Evolutionary conservation across 92 coral and sea anemone genomes (phyloP).

Genomic region (Epizoanthus illoricatus): DNA sequence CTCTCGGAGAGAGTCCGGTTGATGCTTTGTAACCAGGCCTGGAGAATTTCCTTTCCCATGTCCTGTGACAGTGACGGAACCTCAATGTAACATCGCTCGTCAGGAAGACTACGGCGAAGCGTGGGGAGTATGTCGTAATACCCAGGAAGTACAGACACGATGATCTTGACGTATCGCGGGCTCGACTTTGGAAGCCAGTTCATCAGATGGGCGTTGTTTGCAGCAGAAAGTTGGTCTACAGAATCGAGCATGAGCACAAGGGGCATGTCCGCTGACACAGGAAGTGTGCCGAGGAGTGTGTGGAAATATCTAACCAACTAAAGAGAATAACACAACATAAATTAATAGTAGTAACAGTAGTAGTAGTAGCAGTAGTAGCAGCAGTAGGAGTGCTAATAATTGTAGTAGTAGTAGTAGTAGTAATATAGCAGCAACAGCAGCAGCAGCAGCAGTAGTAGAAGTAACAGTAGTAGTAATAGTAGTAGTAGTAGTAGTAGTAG

Average conservation of each 20-base stretch:
- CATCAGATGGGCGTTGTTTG: slow-evolving; percentile 83
- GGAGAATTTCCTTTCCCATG: slow-evolving; percentile 70
- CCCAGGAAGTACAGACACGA: slow-evolving; percentile 73
- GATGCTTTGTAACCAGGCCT: slow-evolving; percentile 71
- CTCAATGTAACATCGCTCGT: slow-evolving; percentile 63
- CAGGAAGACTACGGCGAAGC: slow-evolving; percentile 75
- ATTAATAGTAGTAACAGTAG: not conserved
- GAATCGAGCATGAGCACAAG: slow-evolving; percentile 75
- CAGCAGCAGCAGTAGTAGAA: no score
- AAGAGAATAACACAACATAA: not conserved
- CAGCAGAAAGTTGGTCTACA: slow-evolving; percentile 71
- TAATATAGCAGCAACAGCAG: no score
- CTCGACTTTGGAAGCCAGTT: slow-evolving; percentile 79
- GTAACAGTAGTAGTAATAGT: no score
- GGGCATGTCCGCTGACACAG: slow-evolving; percentile 52
- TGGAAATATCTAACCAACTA: slow-evolving; percentile 73
- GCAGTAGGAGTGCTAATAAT: no score
- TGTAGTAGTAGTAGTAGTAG: not conserved
- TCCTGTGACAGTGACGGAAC: slow-evolving; percentile 72
- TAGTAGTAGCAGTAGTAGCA: not conserved
- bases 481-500: no score
- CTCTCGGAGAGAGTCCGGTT: slow-evolving; percentile 58
- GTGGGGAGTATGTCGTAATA: slow-evolving; percentile 73
- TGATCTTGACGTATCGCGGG: slow-evolving; percentile 56
- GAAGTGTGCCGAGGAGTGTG: slow-evolving; percentile 41